Conservation (phyloP, 2,113 vertebrate species). For the Hirundichthys speculiger region DNA sequence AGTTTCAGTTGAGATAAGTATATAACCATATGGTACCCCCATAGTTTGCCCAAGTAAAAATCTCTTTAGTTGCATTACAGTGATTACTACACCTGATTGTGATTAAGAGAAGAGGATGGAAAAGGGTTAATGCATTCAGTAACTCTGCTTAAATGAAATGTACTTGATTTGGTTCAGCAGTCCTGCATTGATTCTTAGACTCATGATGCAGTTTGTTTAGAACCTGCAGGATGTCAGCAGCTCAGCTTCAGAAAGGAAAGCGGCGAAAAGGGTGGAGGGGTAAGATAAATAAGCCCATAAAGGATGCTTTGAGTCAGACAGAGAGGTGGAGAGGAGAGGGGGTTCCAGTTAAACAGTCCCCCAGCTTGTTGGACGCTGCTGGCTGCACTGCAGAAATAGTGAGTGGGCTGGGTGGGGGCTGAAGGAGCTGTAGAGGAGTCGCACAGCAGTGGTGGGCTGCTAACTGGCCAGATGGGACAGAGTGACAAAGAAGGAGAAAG, state of each 20-base stretch:
- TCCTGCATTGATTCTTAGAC: conserved; percentile 43
- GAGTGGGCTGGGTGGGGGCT: conserved; percentile 37
- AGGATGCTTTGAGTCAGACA: conserved; percentile 78
- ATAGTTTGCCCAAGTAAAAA: too few species aligned
- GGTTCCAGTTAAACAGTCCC: conserved; percentile 66
- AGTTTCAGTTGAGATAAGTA: too few species aligned
- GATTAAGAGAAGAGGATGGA: too few species aligned
- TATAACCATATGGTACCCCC: too few species aligned
- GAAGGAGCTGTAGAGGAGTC: conserved; percentile 38
- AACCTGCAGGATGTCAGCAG: conserved; percentile 69
- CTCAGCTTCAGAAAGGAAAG: conserved; percentile 35
- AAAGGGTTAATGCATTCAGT: background rate
- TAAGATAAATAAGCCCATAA: conserved; percentile 80
- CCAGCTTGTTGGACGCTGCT: conserved; percentile 58
- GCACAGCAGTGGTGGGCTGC: conserved; percentile 19
- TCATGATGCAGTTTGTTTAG: conserved; percentile 46
- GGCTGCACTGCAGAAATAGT: conserved; percentile 69
- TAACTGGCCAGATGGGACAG: conserved; percentile 23
- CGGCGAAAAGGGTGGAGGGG: conserved; percentile 36
- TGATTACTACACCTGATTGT: too few species aligned
- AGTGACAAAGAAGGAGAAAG: conserved; percentile 49
- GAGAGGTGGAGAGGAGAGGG: conserved; percentile 60
- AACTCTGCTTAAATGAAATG: conserved; percentile 29
- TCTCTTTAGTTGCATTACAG: too few species aligned
- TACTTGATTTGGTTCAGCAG: conserved; percentile 16